phyloP scores from a whole-genome alignment of 2,113 vertebrate genomes.

The Cairina moschata region DNA sequence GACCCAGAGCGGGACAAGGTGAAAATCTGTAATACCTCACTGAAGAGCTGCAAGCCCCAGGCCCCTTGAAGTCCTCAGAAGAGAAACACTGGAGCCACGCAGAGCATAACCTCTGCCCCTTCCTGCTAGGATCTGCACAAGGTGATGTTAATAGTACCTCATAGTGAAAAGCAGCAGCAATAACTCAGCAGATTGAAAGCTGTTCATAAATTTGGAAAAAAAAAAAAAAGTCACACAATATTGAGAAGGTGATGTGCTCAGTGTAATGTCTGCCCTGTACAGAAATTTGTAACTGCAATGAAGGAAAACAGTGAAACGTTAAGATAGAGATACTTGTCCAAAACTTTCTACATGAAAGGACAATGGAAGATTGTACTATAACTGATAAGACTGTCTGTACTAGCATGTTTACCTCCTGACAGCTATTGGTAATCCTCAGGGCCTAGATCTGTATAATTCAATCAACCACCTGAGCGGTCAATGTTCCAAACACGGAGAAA shows the following conservation, averaged over 20 bases:
- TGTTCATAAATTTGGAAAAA: neutral
- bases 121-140: constrained; percentile 12
- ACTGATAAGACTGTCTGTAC: neutral
- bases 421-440: neutral
- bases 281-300: neutral
- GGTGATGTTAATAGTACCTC: neutral
- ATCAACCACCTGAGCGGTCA: neutral
- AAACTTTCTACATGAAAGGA: neutral
- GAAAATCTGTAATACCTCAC: neutral
- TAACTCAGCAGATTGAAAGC: neutral
- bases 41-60: neutral
- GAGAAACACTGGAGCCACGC: neutral
- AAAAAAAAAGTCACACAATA: neutral
- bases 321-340: neutral
- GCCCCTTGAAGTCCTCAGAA: neutral
- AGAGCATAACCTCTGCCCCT: neutral
- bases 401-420: neutral
- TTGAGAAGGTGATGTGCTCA: neutral
- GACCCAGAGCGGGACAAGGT: neutral
- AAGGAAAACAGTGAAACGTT: neutral
- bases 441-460: neutral
- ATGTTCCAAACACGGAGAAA: neutral
- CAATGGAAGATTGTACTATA: neutral
- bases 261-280: neutral
- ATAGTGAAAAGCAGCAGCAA: neutral